Base-by-base conservation (phyloP, 2,113 vertebrate genomes). In the Phaethornis superciliosus region DNA sequence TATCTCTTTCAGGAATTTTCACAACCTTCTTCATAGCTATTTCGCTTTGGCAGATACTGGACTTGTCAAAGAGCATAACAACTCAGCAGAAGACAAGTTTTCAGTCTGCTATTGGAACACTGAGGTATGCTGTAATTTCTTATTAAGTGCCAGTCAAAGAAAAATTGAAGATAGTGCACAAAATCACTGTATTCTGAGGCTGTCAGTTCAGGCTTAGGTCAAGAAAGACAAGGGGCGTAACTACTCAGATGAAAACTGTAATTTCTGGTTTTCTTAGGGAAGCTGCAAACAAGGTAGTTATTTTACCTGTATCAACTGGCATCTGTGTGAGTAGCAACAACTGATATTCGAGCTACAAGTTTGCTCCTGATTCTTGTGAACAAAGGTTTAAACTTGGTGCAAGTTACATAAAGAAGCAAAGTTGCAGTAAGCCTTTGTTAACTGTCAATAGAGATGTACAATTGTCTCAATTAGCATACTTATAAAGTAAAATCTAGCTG, bases 91-190 rank as follows among this genome's bases (percentile, higher is more conserved):
- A 89, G 44, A 68, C 52, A 88, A 46, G 22, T 78, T 89, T 88
- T 89, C 71, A 87, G 44, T n/a, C 64, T 90, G 84, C 70, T 81
- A 15, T 27, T 76, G 52, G 47, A 75, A 87, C 42, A 20, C 2
- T 78, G 88, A 95, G 88, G 72, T 93, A 91, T 49, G n/a, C 55
- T 75, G 72, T 70, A 23, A 86, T 75, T 88, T 85, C 32, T 49
- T 40, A 79, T 11, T 21, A 86, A 90, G 88, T 49, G 64, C 60
- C 80, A 81, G 52, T 85, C 47, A 88, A 85, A 72, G 44, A 76
- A 70, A 75, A 81, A 58, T 12, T 67, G 44, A 91, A 64, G 58
- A 68, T 65, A 62, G 40, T 55, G 24, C 9, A 0, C 17, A 56
- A 81, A 22, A 85, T 49, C 51, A 51, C 27, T 60, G 62, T 54